These are phyloP conservation scores for Microchirus variegatus DNA, from an alignment of 2,797 vertebrate genomes.

Conservation along the genomic window DNA sequence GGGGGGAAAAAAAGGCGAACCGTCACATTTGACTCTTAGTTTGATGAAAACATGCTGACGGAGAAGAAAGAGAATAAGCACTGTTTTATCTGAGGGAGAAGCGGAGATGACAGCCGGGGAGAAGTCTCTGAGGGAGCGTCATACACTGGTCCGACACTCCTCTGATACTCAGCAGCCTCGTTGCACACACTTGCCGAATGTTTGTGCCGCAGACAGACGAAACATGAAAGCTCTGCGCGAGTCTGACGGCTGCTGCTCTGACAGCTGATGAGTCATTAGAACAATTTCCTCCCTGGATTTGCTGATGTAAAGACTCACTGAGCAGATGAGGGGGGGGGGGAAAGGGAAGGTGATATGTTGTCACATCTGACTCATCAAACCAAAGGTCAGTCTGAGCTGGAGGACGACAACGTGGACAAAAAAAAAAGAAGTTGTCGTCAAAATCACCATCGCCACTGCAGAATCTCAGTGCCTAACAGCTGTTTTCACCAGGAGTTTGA, in stretches of 20 bases:
- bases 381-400: conserved; percentile 19
- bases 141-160: conserved; percentile 2
- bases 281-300: conserved; percentile 27
- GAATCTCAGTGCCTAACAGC: background rate
- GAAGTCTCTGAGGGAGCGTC: conserved; percentile 25
- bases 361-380: conserved; percentile 9
- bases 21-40: background rate
- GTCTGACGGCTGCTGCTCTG: conserved; percentile 4
- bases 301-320: conserved; percentile 14
- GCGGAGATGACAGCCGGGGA: background rate
- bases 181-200: background rate
- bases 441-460: background rate
- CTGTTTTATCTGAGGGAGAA: conserved; percentile 2
- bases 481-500: too few species aligned
- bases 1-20: too few species aligned
- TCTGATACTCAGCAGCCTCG: background rate
- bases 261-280: conserved; percentile 45
- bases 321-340: background rate
- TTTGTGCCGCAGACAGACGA: background rate
- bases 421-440: too few species aligned
- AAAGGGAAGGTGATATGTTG: background rate
- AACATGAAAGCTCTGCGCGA: conserved; percentile 26
- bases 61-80: background rate
- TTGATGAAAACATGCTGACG: background rate
- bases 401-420: too few species aligned